phyloP scores from a whole-genome alignment of 2,113 vertebrate species.

The Psephotus haematonotus region DNA sequence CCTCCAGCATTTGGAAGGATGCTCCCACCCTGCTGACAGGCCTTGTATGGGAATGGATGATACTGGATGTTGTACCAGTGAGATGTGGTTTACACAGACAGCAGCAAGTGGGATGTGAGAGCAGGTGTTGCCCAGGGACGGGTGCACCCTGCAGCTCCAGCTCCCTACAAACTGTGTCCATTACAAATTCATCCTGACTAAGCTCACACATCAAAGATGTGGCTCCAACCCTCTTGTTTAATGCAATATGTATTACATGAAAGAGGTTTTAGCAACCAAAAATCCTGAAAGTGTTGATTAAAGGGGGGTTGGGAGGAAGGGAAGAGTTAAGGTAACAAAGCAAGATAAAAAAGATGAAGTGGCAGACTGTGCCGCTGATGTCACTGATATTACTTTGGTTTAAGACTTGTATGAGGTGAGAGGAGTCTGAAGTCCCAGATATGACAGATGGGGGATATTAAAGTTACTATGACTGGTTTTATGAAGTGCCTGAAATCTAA shows the following conservation, averaged over 20 bases:
- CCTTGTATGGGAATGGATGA: not conserved
- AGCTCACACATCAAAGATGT: not conserved
- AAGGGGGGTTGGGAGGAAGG: accelerated
- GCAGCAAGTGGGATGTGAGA: not conserved
- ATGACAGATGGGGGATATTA: not conserved
- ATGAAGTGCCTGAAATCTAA: not conserved
- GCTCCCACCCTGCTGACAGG: not conserved
- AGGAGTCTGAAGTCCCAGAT: not conserved
- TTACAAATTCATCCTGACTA: not conserved
- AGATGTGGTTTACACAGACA: not conserved
- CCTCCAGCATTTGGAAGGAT: not conserved
- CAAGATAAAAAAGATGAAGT: not conserved
- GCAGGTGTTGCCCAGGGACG: not conserved
- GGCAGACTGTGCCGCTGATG: not conserved
- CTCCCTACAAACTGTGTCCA: not conserved
- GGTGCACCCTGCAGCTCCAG: not conserved
- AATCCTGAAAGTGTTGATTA: not conserved
- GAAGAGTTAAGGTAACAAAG: not conserved
- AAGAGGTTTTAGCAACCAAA: not conserved
- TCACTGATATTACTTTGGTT: not conserved
- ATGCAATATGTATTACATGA: not conserved
- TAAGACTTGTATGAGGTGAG: not conserved
- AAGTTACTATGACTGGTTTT: not conserved
- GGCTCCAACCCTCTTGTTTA: not conserved
- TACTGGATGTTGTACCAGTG: not conserved